phyloP scores from a whole-genome alignment of 2,797 vertebrate species.

The Phrynocephalus guinanensis region DNA sequence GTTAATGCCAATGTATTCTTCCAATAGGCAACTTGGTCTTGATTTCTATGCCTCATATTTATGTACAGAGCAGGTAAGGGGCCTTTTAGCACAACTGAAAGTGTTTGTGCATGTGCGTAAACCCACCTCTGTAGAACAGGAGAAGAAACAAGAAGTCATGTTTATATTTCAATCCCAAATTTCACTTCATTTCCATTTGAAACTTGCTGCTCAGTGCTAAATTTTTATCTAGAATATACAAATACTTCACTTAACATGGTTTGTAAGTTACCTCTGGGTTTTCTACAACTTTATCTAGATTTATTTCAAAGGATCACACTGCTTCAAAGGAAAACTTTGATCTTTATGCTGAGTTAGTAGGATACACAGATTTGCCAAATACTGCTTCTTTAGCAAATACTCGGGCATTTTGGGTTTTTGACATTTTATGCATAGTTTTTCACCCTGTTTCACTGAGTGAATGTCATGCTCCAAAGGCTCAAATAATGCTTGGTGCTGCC shows the following conservation, averaged over 20 bases:
- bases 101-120: no score
- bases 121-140: not conserved
- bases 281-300: slow-evolving; percentile 15
- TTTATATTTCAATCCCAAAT: not conserved
- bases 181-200: slow-evolving; percentile 4
- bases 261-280: not conserved
- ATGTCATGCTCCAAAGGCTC: not conserved
- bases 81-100: no score
- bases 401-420: not conserved
- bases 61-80: no score
- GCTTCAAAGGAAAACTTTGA: slow-evolving; percentile 29
- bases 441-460: not conserved
- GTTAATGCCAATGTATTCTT: no score
- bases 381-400: not conserved
- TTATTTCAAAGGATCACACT: not conserved
- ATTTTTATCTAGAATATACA: slow-evolving; percentile 7
- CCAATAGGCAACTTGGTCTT: no score
- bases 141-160: not conserved
- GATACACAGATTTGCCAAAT: not conserved
- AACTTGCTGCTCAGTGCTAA: not conserved
- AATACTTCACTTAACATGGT: not conserved
- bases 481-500: not conserved
- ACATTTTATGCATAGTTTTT: not conserved
- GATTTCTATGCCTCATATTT: no score
- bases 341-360: slow-evolving; percentile 16